Percentiles rank a stretch among this genome's conserved stretches.
phyloP scores from a whole-genome alignment of 2,888 invertebrate species.

The Ernsta delagoae region DNA sequence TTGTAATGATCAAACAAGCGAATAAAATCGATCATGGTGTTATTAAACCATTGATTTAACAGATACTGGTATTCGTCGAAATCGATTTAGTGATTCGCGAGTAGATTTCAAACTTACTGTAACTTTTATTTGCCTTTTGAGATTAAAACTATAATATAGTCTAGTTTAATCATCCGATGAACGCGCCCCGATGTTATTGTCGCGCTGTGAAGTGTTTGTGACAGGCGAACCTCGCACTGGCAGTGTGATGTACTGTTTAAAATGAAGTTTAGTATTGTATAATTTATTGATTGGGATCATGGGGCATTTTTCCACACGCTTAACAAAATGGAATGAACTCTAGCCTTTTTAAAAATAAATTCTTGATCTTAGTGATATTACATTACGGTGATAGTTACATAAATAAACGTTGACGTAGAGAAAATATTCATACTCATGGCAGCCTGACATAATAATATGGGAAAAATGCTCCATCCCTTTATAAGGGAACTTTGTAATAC shows the following conservation, averaged over 20 bases:
- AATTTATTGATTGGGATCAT: constrained; percentile 47
- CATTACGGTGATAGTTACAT: constrained; percentile 23
- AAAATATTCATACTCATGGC: constrained; percentile 24
- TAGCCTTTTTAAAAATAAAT: constrained; percentile 8
- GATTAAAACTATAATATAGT: background rate
- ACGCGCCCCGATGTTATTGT: constrained; percentile 4
- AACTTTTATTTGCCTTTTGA: background rate
- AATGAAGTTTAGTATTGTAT: constrained; percentile 54
- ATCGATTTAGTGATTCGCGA: no score
- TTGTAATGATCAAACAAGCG: no score
- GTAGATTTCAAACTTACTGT: no score
- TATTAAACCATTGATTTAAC: no score
- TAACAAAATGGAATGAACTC: constrained; percentile 13
- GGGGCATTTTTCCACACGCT: constrained; percentile 46
- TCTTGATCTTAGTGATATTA: constrained; percentile 23
- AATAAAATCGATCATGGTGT: no score
- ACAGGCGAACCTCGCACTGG: constrained; percentile 37
- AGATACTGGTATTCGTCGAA: no score
- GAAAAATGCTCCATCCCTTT: constrained; percentile 41
- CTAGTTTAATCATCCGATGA: constrained; percentile 1
- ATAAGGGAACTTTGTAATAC: constrained; percentile 43
- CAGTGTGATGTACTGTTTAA: constrained; percentile 48
- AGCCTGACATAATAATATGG: no score
- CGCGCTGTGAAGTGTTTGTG: constrained; percentile 2
- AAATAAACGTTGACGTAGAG: no score